Evolutionary conservation across 2,888 invertebrate species (phyloP).

Genomic region (Aleiodes alternator): DNA sequence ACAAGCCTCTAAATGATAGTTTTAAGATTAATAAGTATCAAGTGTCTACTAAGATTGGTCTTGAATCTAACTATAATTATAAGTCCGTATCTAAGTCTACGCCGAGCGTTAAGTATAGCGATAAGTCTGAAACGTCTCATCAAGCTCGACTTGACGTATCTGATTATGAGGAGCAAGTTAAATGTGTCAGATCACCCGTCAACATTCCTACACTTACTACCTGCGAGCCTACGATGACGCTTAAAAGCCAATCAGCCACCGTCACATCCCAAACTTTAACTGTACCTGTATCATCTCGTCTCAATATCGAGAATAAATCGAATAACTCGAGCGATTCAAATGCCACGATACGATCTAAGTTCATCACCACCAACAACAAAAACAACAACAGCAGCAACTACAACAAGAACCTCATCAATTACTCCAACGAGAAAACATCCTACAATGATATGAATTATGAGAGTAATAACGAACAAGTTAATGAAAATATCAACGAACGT

Average conservation of each 20-base stretch:
- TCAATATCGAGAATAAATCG: constrained; percentile 59
- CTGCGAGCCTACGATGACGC: constrained; percentile 76
- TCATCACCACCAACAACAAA: constrained; percentile 27
- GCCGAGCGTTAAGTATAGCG: constrained; percentile 71
- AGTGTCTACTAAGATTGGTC: constrained; percentile 65
- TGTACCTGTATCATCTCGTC: constrained; percentile 71
- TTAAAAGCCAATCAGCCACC: constrained; percentile 74
- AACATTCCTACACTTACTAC: constrained; percentile 75
- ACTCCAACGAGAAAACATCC: constrained; percentile 27
- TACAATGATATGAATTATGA: constrained; percentile 44
- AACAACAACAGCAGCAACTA: constrained; percentile 20
- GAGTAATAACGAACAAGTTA: constrained; percentile 28
- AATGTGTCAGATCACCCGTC: constrained; percentile 64
- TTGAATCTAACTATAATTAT: constrained; percentile 70
- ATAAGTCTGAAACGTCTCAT: constrained; percentile 71
- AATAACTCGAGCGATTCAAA: constrained; percentile 59
- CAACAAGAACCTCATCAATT: constrained; percentile 22
- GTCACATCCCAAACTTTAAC: constrained; percentile 74
- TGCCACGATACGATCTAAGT: constrained; percentile 50
- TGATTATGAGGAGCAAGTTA: constrained; percentile 51
- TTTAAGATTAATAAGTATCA: constrained; percentile 67
- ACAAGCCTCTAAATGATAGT: constrained; percentile 60
- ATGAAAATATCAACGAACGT: constrained; percentile 35
- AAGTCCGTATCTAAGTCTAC: constrained; percentile 74
- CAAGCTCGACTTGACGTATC: constrained; percentile 63